Evolutionary conservation across 1,140 invertebrate genomes (phyloP), one percentile per base, ranked within the genome.

Genomic region (Dendroctonus ponderosae): DNA sequence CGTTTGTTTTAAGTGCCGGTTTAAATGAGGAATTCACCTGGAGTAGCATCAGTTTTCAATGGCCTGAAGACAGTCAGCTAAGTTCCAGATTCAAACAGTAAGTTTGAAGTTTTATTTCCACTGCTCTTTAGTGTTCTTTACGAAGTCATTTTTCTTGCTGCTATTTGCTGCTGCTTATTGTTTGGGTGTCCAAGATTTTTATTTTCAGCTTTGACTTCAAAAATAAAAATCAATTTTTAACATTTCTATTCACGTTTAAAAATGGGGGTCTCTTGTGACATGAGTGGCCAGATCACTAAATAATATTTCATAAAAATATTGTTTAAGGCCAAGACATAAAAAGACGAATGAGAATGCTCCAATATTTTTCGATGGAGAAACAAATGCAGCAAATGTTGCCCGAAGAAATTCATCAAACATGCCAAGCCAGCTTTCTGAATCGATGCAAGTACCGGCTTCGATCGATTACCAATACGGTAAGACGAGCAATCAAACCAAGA

Each of bases 11-110:
- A 37, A 64, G 64, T 63, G 46, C 54, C 4, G 70, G 70, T 48
- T 39, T 71, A 7, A 66, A 60, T 38, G 72, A 76, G 64, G 77
- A 78, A 54, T 78, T 78, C 63, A 71, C 72, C 15, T 78, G 77
- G 77, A 73, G 66, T 49, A 68, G 74, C 7, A 77, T 78, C 6
- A 73, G 65, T 62, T 78, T 74, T 57, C 71, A 68, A 1, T 74
- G 73, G 70, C 48, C 63, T 3, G 41, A 42, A 38, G 56, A 58
- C 37, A n/a, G n/a, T 39, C 38, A 51, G 40, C 9, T 59, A 8
- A 51, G 37, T 15, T 41, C 63, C 9, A 58, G 63, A 46, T 61
- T 61, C 44, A 11, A 11, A 4, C 9, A 14, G 44, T 26, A 26
- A 26, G 26, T 26, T 26, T 26, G 26, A 26, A 26, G 26, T 26